A percentile compares a stretch with the other conserved stretches of the same genome.
Evolutionary conservation across 2,797 vertebrate genomes (phyloP).

Genomic region (Ataeniobius toweri): DNA sequence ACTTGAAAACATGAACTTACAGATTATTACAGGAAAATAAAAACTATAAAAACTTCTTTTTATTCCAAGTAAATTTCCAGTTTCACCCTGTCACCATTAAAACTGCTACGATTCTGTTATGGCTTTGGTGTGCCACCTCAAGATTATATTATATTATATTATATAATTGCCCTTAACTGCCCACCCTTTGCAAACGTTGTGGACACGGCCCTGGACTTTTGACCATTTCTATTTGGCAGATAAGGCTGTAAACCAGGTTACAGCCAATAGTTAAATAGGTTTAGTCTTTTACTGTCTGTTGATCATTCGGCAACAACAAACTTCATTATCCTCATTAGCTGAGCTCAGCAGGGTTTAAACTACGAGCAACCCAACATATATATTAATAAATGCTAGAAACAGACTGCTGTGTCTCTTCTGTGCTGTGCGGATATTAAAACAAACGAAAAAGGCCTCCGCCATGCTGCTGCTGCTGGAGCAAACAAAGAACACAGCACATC

Average conservation of each 20-base stretch:
- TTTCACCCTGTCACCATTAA: neutral
- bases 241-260: too few species aligned
- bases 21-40: neutral
- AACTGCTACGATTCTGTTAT: neutral
- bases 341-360: neutral
- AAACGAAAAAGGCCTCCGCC: slow-evolving; percentile 34
- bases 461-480: slow-evolving; percentile 8
- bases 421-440: neutral
- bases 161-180: neutral
- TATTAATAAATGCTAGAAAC: too few species aligned
- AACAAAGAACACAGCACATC: slow-evolving; percentile 43
- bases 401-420: neutral
- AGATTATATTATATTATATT: neutral
- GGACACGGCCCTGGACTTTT: neutral
- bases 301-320: neutral
- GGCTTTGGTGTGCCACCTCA: neutral
- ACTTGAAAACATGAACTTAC: neutral
- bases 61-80: neutral
- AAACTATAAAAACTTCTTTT: neutral
- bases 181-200: neutral
- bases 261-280: neutral
- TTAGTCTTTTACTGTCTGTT: neutral
- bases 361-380: too few species aligned
- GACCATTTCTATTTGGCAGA: neutral
- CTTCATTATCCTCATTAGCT: neutral